Conservation (phyloP, 1,140 invertebrate genomes). For the Micrasema minimum region DNA sequence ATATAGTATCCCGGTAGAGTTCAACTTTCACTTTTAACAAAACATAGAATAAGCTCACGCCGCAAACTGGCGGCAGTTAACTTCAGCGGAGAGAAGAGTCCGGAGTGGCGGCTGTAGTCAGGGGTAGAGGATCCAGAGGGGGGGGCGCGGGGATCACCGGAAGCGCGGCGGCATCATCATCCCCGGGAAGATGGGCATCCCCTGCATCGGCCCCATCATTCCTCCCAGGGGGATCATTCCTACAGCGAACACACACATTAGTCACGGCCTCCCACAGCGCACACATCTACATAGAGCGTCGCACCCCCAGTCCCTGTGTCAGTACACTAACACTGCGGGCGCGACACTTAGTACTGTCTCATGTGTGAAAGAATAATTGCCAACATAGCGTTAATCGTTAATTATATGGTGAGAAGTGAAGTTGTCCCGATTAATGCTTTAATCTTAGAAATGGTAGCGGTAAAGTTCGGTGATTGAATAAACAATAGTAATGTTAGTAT, state of each 20-base stretch:
- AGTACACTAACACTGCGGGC: too few species aligned
- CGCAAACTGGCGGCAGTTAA: background rate
- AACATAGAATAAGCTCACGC: conserved; percentile 7
- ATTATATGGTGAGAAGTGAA: background rate
- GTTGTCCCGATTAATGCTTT: background rate
- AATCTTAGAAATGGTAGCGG: too few species aligned
- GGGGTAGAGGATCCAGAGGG: conserved; percentile 56
- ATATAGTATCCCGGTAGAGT: background rate
- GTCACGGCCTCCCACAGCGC: background rate
- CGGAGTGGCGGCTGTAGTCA: conserved; percentile 22
- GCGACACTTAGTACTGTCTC: conserved; percentile 5
- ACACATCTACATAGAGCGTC: too few species aligned
- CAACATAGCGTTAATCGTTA: conserved; percentile 28
- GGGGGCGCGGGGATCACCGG: conserved; percentile 76
- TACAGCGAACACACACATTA: conserved; percentile 54
- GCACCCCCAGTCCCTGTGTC: too few species aligned
- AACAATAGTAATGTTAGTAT: conserved; percentile 34
- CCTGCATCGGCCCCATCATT: conserved; percentile 69
- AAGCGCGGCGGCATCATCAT: conserved; percentile 80
- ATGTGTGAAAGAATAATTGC: conserved; percentile 34
- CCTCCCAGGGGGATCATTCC: conserved; percentile 74
- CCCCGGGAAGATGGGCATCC: conserved; percentile 60
- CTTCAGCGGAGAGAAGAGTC: background rate
- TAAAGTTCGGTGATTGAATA: background rate
- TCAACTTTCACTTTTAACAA: conserved; percentile 16